phyloP scores from a whole-genome alignment of 2,888 invertebrate species.

The Napeogenes inachia region DNA sequence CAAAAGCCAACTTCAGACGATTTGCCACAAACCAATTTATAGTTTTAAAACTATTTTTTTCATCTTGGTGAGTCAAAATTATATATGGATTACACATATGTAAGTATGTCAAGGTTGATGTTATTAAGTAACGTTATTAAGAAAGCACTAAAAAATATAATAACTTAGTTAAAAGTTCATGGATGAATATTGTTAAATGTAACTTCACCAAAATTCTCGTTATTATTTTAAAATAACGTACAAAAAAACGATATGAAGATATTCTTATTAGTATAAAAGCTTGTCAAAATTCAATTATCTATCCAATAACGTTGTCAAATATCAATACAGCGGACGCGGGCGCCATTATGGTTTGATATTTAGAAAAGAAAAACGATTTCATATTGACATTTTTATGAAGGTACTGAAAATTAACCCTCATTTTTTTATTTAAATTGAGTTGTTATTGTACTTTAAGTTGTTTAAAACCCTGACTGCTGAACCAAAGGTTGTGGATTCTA shows the following conservation, averaged over 20 bases:
- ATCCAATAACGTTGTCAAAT: conserved; percentile 35
- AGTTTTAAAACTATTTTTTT: conserved; percentile 19
- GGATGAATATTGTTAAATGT: no score
- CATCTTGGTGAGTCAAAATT: no score
- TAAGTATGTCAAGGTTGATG: no score
- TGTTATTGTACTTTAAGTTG: no score
- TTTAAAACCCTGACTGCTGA: no score
- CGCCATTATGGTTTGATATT: conserved; percentile 19
- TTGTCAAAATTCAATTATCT: conserved; percentile 43
- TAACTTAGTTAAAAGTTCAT: no score
- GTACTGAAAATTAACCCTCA: neutral
- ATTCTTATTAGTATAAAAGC: conserved; percentile 36
- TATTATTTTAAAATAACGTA: neutral
- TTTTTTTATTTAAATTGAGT: no score
- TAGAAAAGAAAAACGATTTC: conserved; percentile 24
- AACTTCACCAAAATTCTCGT: no score
- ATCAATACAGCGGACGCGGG: conserved; percentile 30
- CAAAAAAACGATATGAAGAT: conserved; percentile 21
- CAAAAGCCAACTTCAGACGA: conserved; percentile 23
- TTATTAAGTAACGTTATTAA: no score
- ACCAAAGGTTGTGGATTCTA: no score
- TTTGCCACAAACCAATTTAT: conserved; percentile 26
- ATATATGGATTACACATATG: no score
- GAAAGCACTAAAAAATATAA: no score
- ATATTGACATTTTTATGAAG: conserved; percentile 10